phyloP scores from a whole-genome alignment of 2,888 invertebrate species.

The Drosophila meridionalis region DNA sequence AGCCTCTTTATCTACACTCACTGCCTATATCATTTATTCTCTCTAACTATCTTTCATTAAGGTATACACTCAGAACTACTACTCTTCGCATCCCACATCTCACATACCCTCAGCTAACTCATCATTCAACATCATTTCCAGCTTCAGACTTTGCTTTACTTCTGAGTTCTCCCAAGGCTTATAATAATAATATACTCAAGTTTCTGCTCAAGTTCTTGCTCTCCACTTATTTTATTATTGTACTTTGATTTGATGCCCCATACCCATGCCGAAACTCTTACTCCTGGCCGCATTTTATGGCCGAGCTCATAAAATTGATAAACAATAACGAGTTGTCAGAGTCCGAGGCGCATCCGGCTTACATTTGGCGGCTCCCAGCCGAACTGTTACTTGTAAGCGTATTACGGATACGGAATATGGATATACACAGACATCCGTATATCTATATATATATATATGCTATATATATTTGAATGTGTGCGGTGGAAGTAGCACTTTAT shows the following conservation, averaged over 20 bases:
- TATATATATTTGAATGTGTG: neutral
- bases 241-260: conserved; percentile 22
- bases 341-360: conserved; percentile 17
- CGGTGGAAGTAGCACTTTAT: conserved; percentile 32
- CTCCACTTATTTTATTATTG: conserved; percentile 20
- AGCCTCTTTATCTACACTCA: too few relatives aligned
- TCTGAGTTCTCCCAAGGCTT: neutral
- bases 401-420: conserved; percentile 39
- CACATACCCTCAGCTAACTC: too few relatives aligned
- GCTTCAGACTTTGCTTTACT: neutral
- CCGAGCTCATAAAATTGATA: conserved; percentile 62
- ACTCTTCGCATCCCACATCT: too few relatives aligned
- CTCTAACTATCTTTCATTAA: too few relatives aligned
- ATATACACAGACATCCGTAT: neutral
- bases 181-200: conserved; percentile 2
- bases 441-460: neutral
- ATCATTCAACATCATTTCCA: neutral
- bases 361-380: neutral
- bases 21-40: too few relatives aligned
- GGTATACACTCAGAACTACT: too few relatives aligned
- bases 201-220: neutral
- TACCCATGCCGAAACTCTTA: neutral
- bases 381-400: conserved; percentile 6
- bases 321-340: conserved; percentile 58
- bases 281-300: conserved; percentile 36